Conservation (phyloP, 2,113 vertebrate species). For the Brachyistius frenatus region DNA sequence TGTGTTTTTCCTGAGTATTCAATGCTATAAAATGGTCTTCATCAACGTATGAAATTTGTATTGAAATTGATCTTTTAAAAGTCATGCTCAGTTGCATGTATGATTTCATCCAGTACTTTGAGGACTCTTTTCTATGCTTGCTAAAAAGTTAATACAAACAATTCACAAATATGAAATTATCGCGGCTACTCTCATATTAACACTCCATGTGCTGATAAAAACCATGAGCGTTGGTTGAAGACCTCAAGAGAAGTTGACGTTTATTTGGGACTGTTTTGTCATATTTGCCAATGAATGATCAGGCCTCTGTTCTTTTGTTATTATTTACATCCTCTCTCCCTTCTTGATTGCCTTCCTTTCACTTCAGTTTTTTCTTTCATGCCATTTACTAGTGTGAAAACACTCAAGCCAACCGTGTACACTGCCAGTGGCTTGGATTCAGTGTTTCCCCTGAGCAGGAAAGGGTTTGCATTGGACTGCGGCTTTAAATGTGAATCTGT, state of each 20-base stretch:
- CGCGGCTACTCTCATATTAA: no score
- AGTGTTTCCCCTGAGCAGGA: conserved; percentile 17
- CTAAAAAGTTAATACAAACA: no score
- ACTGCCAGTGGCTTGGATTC: conserved; percentile 17
- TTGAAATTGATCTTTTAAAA: no score
- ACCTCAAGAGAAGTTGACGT: background rate
- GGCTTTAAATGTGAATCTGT: conserved; percentile 47
- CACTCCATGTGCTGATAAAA: background rate
- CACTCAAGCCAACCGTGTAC: background rate
- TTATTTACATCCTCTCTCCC: conserved; percentile 6
- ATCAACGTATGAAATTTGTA: no score
- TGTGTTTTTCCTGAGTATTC: no score
- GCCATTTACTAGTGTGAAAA: background rate
- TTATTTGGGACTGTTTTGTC: background rate
- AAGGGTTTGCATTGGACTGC: conserved; percentile 27
- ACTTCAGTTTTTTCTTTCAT: conserved; percentile 4
- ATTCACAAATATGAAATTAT: no score
- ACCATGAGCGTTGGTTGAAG: background rate
- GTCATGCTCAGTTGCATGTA: no score
- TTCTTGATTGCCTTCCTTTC: background rate
- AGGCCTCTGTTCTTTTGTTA: background rate
- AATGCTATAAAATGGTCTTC: no score
- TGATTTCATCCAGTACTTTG: no score
- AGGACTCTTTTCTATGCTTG: no score
- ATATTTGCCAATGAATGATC: background rate